phyloP scores from a whole-genome alignment of 2,113 vertebrate species.

The Actinemys pallida region DNA sequence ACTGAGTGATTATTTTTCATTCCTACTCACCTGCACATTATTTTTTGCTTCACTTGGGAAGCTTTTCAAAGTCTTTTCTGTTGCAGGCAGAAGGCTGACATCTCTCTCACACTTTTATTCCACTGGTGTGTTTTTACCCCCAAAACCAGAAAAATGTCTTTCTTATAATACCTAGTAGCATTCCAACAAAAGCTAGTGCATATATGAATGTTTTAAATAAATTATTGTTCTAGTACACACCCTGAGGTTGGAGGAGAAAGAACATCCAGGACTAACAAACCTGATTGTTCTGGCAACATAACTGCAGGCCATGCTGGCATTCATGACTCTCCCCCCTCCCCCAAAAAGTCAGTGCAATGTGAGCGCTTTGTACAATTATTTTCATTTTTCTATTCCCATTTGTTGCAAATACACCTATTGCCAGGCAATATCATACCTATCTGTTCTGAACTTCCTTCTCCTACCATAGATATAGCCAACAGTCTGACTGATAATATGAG shows the following conservation, averaged over 20 bases:
- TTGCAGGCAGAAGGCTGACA: conserved; percentile 20
- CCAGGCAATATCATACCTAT: conserved; percentile 7
- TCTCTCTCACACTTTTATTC: conserved; percentile 20
- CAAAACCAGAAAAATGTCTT: conserved; percentile 60
- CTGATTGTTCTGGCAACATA: conserved; percentile 79
- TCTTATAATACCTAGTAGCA: conserved; percentile 64
- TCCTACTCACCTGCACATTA: conserved; percentile 3
- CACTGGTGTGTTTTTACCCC: conserved; percentile 46
- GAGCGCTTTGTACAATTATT: conserved; percentile 52
- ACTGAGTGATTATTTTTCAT: not conserved
- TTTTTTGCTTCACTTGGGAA: not conserved
- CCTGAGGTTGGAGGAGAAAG: conserved; percentile 79
- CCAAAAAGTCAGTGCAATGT: conserved; percentile 50
- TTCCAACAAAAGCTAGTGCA: conserved; percentile 69
- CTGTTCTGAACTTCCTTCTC: conserved; percentile 35
- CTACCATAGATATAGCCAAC: conserved; percentile 44
- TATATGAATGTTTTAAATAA: conserved; percentile 81
- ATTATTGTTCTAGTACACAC: conserved; percentile 81
- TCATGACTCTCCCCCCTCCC: conserved; percentile 42
- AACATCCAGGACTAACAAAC: conserved; percentile 85
- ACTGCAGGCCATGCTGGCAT: conserved; percentile 67
- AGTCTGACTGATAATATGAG: conserved; percentile 38
- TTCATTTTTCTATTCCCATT: conserved; percentile 57
- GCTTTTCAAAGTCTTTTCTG: not conserved
- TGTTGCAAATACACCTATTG: conserved; percentile 14